Evolutionary conservation across 1,140 invertebrate species (phyloP), one percentile per base, ranked within the genome.

Genomic region (Trachymyrmex septentrionalis): DNA sequence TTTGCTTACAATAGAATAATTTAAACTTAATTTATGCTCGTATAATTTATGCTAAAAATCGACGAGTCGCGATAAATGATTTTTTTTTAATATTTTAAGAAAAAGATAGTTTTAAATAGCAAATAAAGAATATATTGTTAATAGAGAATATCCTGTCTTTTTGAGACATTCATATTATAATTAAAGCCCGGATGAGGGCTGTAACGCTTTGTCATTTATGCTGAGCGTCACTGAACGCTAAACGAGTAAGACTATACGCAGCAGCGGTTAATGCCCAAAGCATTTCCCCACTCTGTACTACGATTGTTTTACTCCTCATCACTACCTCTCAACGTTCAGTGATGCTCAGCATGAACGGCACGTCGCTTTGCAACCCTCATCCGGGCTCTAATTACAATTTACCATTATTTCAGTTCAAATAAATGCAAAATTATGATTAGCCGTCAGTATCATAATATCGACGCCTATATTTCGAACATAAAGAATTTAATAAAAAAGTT

Each of bases 201-300:
- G 59, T 50, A 57, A 34, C 59, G 61, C 76, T 67, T 66, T 61
- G 59, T 30, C 38, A 50, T 78, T 78, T 44, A 50, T 19, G 24
- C 76, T 64, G 76, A 78, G 59, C 75, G 59, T 27, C 66, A 82
- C 87, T 89, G 55, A 59, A 69, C 69, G 7, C 67, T 82, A 48
- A 82, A 57, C 69, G 30, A 57, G 21, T 73, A 73, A 57, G 59
- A 69, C 30, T 73, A 19, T 16, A 73, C n/a, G 55, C 66, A 55
- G 21, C 69, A 59, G 59, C 50, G 71, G 80, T 38, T 57, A 57
- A 75, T 82, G 73, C 57, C 34, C 73, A 76, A 76, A 76, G 73
- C 55, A 73, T 73, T 73, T 82, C 50, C 27, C 64, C 16, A 24
- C 12, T 80, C 48, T 48, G 38, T 59, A 57, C 34, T 66, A 67